phyloP scores from a whole-genome alignment of 2,113 vertebrate genomes.

The Oryzias javanicus region DNA sequence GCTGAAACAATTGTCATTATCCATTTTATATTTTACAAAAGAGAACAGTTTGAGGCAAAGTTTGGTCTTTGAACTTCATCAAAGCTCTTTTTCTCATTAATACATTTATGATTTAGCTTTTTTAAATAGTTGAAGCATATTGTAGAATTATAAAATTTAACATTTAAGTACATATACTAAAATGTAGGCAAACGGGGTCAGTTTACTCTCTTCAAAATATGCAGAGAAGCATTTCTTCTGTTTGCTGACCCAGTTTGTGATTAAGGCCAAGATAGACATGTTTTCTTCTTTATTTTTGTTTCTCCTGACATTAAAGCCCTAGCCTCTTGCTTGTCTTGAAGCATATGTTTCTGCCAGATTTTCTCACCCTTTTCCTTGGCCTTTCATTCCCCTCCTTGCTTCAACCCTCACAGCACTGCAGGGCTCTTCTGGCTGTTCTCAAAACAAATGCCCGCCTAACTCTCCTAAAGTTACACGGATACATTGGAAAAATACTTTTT shows the following conservation, averaged over 20 bases:
- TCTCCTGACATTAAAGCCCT: slow-evolving; percentile 13
- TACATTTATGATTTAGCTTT: no score
- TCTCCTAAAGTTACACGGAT: slow-evolving; percentile 50
- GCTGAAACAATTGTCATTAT: no score
- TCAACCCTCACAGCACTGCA: slow-evolving; percentile 29
- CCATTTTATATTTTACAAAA: no score
- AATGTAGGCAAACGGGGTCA: slow-evolving; percentile 12
- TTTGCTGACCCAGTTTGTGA: slow-evolving; percentile 20
- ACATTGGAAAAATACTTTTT: slow-evolving; percentile 68
- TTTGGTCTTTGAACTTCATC: no score
- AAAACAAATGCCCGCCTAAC: slow-evolving; percentile 57
- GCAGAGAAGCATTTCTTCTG: background rate
- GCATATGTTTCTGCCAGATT: slow-evolving; percentile 23
- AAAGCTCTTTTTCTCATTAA: no score
- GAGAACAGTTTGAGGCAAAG: no score
- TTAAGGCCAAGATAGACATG: slow-evolving; percentile 7
- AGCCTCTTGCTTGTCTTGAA: slow-evolving; percentile 21
- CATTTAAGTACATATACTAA: background rate
- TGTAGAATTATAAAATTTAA: no score
- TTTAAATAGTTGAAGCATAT: no score
- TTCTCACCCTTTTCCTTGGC: slow-evolving; percentile 1
- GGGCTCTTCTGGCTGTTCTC: slow-evolving; percentile 33
- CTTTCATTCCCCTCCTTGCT: slow-evolving; percentile 4
- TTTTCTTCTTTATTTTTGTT: background rate
- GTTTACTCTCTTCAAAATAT: background rate